These are phyloP conservation scores for Anguilla marmorata DNA, from an alignment of 2,797 vertebrate species.

Conservation along the genomic window DNA sequence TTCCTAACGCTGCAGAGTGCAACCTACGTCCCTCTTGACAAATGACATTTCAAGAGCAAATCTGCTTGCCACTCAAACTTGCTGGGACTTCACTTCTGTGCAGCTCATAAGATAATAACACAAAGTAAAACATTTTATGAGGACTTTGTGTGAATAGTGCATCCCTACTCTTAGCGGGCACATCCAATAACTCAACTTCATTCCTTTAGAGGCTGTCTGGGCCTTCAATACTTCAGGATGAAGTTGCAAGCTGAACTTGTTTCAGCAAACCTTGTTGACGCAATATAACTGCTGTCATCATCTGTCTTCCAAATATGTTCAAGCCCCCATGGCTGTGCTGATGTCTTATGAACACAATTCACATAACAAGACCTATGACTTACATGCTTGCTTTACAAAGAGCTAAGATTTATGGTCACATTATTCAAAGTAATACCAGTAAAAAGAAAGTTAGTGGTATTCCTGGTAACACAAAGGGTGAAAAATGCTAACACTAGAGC, in stretches of 20 bases:
- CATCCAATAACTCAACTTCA: neutral
- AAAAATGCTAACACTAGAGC: neutral
- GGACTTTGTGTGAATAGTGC: neutral
- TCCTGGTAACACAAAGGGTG: neutral
- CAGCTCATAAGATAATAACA: too few species aligned
- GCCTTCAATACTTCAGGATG: neutral
- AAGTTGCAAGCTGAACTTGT: neutral
- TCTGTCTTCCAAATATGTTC: neutral
- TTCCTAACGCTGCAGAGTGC: neutral
- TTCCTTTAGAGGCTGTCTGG: neutral
- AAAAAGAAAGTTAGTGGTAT: neutral
- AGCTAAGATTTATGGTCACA: neutral
- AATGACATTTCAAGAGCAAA: neutral
- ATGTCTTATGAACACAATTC: neutral
- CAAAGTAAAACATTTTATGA: neutral
- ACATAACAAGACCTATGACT: neutral
- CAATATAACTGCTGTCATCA: neutral
- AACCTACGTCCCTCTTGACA: neutral
- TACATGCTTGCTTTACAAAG: neutral
- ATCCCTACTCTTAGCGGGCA: neutral
- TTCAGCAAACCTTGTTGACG: neutral
- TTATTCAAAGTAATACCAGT: neutral
- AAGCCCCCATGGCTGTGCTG: neutral
- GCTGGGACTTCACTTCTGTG: too few species aligned
- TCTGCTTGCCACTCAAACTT: too few species aligned